Evolutionary conservation across 2,888 invertebrate species (phyloP), one percentile per base, ranked within the genome.

Genomic region (Caenorhabditis angaria): DNA sequence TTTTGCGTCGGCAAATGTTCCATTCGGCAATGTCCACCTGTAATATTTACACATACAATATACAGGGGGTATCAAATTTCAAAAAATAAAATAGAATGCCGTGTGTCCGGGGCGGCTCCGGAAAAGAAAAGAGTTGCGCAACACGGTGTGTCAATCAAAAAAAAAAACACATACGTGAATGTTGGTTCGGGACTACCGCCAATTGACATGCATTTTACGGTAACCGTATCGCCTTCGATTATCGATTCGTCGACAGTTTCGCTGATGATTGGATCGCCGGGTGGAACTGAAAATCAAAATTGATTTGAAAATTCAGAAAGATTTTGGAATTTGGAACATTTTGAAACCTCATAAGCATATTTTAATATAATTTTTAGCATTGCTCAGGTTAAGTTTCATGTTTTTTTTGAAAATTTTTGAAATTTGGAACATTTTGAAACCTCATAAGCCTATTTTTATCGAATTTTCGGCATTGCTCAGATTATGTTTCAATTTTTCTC

Each of bases 161-260:
- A 55, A 8, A 12, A 55, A n/a, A 14, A 27, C 55, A 41, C 55
- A 66, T 72, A 85, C 59, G 61, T 60, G 60, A 87, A 82, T 5
- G 65, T 70, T 27, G 87, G 87, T 57, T 77, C 73, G 0, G 87
- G 87, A 60, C 83, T 85, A 41, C 87, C 87, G 25, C 85, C 86
- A 8, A 62, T 54, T 5, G 84, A 82, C 18, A 80, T 75, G 69
- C 87, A 87, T n/a, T 80, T 80, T 35, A 83, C 61, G 3, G 79
- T 70, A 18, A 83, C 78, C 22, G 77, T 63, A n/a, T 82, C 81
- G 14, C 81, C 83, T 60, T 87, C 87, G 27, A 64, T 71, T 10
- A 85, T 78, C 14, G 85, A 68, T 32, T 77, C 76, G 10, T 58
- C 55, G 1, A 84, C 85, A 28, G 82, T 71, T 22, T 70, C 61